Base-by-base conservation (phyloP, 1,140 invertebrate genomes). In the Trichonephila clavipes region DNA sequence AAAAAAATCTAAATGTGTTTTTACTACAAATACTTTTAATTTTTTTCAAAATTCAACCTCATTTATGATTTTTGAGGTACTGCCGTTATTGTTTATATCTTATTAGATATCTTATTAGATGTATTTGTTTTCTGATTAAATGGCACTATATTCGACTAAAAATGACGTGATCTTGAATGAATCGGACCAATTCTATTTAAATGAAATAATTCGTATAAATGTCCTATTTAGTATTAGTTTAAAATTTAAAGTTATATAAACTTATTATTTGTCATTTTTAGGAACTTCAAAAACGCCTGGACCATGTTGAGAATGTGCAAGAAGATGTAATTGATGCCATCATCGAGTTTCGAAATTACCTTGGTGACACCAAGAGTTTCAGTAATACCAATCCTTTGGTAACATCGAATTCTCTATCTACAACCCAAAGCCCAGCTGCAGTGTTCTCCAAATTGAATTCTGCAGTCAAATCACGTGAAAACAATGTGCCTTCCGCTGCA, bases 241-340 rank as follows among this genome's bases (percentile, higher is more conserved):
- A 51, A 51, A 51, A 82, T 28, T 18, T 51, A 21, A 18, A 58
- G 0, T 40, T 85, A 16, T 19, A 4, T 85, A 18, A 59, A 59
- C 59, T 59, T 59, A 1, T 24, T 34, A n/a, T 62, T 59, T 66
- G 85, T 91, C 16, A 40, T 83, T 58, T 89, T 83, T n/a, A 94
- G 93, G 93, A 94, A 24, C 51, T 94, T 87, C 87, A 94, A 81
- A 87, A 87, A 24, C 85, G 90, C 1, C 28, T 91, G 21, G 28
- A 72, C 21, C 40, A 81, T 19, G 77, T 94, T 90, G 93, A 94
- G 85, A 72, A 2, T 58, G 81, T 90, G 21, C 93, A 94, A 90
- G 88, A 83, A 28, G 87, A 94, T 89, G 93, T 94, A 10, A 58
- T 94, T 24, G 87, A 89, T 90, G 62, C 93, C 64, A 40, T 94